Evolutionary conservation across 2,797 vertebrate genomes (phyloP).

Genomic region (Mus spretus): DNA sequence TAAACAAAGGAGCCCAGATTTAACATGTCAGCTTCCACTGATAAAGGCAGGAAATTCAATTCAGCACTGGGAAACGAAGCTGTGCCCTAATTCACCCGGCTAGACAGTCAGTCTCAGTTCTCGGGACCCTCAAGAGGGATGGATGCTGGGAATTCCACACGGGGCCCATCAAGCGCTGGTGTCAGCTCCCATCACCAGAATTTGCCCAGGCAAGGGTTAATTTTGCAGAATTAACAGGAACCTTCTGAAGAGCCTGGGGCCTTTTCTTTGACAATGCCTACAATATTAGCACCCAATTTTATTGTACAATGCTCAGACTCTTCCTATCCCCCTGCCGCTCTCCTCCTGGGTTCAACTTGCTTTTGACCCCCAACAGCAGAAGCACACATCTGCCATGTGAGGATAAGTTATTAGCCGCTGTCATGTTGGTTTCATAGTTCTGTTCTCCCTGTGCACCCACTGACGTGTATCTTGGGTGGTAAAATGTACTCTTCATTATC

Average conservation of each 20-base stretch:
- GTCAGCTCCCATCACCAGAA: not conserved
- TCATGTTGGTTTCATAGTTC: not conserved
- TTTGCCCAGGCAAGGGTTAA: not conserved
- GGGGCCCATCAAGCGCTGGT: not conserved
- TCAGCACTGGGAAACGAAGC: constrained; percentile 27
- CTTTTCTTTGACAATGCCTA: not conserved
- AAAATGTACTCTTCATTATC: not conserved
- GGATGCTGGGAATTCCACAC: not conserved
- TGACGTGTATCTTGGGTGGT: not conserved
- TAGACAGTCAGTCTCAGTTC: not conserved
- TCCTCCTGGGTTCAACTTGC: not conserved
- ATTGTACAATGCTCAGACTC: rapidly evolving
- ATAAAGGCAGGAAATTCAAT: constrained; percentile 84
- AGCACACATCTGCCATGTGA: not conserved
- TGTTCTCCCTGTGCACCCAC: not conserved
- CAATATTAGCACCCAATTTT: not conserved
- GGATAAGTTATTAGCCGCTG: not conserved
- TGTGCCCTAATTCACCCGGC: constrained; percentile 70
- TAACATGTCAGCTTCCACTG: constrained; percentile 50
- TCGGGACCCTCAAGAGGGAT: not conserved
- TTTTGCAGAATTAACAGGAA: not conserved
- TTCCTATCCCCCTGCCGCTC: rapidly evolving
- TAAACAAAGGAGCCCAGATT: constrained; percentile 81
- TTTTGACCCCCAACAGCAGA: not conserved
- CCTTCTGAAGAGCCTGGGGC: not conserved